phyloP scores from a whole-genome alignment of 2,797 vertebrate genomes.

The Oophaga sylvatica region DNA sequence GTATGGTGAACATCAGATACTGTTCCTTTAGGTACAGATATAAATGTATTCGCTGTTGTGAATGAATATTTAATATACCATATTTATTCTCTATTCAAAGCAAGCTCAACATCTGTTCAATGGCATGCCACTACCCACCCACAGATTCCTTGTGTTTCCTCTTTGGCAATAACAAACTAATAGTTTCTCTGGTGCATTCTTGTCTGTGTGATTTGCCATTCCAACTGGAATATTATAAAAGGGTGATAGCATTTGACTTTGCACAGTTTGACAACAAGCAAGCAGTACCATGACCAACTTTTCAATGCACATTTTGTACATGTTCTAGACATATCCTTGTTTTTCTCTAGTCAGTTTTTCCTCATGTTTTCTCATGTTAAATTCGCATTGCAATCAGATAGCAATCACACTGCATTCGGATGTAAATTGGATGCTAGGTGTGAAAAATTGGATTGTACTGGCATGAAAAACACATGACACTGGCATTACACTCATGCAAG shows the following conservation, averaged over 20 bases:
- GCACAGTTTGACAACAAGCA: conserved; percentile 20
- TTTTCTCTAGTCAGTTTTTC: background rate
- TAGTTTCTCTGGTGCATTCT: conserved; percentile 45
- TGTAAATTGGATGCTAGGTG: no score
- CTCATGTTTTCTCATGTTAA: no score
- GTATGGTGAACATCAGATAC: background rate
- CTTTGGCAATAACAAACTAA: conserved; percentile 46
- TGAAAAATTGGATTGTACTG: no score
- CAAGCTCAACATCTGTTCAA: conserved; percentile 33
- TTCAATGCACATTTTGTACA: background rate
- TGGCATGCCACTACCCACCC: conserved; percentile 18
- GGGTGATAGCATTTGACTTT: conserved; percentile 27
- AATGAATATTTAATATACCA: conserved; percentile 25
- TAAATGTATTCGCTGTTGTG: background rate
- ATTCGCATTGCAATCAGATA: no score
- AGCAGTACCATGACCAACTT: background rate
- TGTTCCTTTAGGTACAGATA: background rate
- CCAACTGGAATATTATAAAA: conserved; percentile 13
- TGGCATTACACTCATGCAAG: no score
- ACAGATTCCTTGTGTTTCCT: conserved; percentile 44
- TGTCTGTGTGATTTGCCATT: conserved; percentile 30
- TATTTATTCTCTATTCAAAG: conserved; percentile 26
- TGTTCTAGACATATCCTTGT: background rate
- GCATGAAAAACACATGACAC: no score
- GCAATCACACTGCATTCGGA: no score